Base-by-base conservation (phyloP, 1,140 invertebrate genomes). In the Araneus ventricosus region DNA sequence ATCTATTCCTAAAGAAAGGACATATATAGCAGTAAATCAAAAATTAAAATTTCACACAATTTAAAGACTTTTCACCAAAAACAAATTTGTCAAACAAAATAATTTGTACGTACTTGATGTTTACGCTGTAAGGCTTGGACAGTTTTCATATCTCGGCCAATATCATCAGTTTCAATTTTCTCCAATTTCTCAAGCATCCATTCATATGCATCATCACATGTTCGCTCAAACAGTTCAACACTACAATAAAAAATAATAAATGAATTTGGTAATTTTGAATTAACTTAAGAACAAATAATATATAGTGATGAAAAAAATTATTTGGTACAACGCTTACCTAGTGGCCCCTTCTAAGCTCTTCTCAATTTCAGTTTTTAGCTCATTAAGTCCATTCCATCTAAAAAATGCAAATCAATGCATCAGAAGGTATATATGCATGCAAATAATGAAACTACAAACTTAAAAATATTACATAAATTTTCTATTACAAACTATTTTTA, bases 111-210 rank as follows among this genome's bases (percentile, higher is more conserved):
- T 94, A 94, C 94, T 59, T 94, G 97, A 95, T 99, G 98, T 41
- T 97, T 96, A 22, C 98, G 96, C 95, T 99, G 98, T 75, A 99
- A 95, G 7, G 98, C 98, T 95, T 98, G 98, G 0, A 99, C 98
- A 0, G 98, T 99, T 95, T 98, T 97, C 45, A 99, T 96, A 96
- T 99, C 98, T 4, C 97, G 97, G 0, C 97, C 98, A 1, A 98
- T 96, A 80, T 97, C 97, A 24, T 94, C 93, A 27, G 97, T 97
- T 92, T 98, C 98, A 75, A 96, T 94, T 93, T 96, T 95, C 24
- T 94, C 97, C 95, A 98, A 98, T 95, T 99, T 99, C 95, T 99
- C 98, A 30, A 97, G 95, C 98, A 99, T 99, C 98, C 98, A 99
- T 95, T 98, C 98, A 94, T 97, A 96, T 0, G 98, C 98, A 95